Evolutionary conservation across 2,888 invertebrate species (phyloP).

Genomic region (Acrobasis consociella): DNA sequence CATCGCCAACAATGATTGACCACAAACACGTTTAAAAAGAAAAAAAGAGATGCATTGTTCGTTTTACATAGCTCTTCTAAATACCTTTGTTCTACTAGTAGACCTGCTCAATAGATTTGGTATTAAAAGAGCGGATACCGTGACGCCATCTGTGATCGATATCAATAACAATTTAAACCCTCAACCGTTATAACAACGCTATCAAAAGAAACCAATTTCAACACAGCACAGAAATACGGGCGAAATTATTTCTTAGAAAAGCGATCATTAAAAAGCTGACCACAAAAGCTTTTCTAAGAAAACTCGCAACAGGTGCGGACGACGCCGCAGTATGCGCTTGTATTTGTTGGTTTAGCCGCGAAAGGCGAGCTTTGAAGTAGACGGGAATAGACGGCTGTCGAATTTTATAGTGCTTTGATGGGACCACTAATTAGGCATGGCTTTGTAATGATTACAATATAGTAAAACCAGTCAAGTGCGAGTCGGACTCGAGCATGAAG

Average conservation of each 20-base stretch:
- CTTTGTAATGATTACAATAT: no score
- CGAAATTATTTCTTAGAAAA: slow-evolving; percentile 25
- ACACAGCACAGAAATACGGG: background rate
- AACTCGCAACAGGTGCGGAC: slow-evolving; percentile 28
- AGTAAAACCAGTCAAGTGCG: no score
- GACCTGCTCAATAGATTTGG: no score
- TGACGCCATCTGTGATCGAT: no score
- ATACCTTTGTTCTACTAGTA: no score
- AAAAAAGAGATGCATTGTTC: no score
- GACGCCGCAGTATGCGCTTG: slow-evolving; percentile 24
- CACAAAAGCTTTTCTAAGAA: slow-evolving; percentile 19
- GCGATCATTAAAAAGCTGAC: slow-evolving; percentile 11
- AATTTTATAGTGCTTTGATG: background rate
- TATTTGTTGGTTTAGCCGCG: slow-evolving; percentile 17
- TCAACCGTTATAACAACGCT: background rate
- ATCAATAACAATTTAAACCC: no score
- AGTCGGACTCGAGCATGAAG: no score
- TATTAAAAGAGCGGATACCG: no score
- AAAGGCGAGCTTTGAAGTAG: slow-evolving; percentile 17
- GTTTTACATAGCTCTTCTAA: no score
- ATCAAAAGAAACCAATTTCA: slow-evolving; percentile 7
- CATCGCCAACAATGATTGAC: no score
- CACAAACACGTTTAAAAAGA: no score
- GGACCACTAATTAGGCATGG: background rate
- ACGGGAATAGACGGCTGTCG: slow-evolving; percentile 1